Evolutionary conservation across 2,113 vertebrate species (phyloP), one percentile per base, ranked within the genome.

Genomic region (Puma concolor): DNA sequence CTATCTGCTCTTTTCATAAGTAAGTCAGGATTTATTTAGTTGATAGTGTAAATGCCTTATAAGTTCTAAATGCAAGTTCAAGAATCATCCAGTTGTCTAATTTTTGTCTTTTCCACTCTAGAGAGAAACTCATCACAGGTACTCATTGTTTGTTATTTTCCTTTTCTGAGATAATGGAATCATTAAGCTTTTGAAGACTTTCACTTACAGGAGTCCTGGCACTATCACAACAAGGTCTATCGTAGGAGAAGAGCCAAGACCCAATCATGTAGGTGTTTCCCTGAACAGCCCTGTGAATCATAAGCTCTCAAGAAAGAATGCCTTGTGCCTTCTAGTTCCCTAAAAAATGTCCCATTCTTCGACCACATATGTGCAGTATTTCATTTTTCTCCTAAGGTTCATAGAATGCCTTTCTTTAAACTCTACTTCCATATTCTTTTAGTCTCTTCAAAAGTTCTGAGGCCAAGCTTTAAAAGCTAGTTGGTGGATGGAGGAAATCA

Each of bases 231-330:
- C 6, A 14, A 71, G 19, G 1, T 23, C 9, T 5, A 60, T 4
- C 52, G 17, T 2, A n/a, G 8, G 13, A 74, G 5, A 29, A 67
- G 12, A 81, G 79, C 9, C 33, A 33, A 2, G 4, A 19, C 7
- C 21, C 25, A 71, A 1, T 1, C 41, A 4, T 11, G 1, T 5
- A 19, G 19, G 15, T 3, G 17, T 0, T 41, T 16, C 16, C 81
- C 5, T 0, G 0, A 52, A 67, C 38, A 60, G 50, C 33, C 25
- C 50, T 17, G 11, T 29, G 7, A 3, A 36, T 17, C 2, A 1
- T 67, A 52, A 50, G 29, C 12, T 66, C 60, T 50, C 25, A 21
- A 48, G 36, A 44, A 2, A 7, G 4, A 27, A 7, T 0, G 14
- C 10, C 12, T 87, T 21, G 1, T 8, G 25, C 14, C 66, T 72